Conservation (phyloP, 2,888 invertebrate species). For the Acanthosepion pharaonis region DNA sequence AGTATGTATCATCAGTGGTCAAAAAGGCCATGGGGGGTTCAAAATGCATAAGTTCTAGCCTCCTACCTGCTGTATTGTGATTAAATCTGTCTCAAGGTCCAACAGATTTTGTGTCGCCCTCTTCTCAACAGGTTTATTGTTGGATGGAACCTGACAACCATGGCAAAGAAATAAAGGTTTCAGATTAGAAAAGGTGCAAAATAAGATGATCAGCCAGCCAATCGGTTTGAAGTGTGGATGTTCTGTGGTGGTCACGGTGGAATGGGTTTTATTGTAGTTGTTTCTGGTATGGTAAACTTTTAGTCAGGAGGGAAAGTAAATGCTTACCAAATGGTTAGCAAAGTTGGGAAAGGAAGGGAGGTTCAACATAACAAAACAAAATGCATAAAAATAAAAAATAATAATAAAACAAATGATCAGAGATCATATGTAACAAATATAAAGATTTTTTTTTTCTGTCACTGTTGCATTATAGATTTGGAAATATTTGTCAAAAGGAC, state of each 20-base stretch:
- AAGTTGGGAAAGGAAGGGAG: not conserved
- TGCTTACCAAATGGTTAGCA: not conserved
- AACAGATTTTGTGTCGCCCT: slow-evolving; percentile 60
- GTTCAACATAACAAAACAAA: not conserved
- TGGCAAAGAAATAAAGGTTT: slow-evolving; percentile 39
- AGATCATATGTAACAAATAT: not conserved
- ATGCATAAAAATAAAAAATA: not conserved
- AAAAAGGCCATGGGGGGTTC: not conserved
- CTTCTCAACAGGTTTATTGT: slow-evolving; percentile 55
- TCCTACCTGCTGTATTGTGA: slow-evolving; percentile 61
- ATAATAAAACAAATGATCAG: not conserved
- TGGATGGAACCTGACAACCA: slow-evolving; percentile 58
- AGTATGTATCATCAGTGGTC: not conserved
- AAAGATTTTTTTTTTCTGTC: too few relatives aligned
- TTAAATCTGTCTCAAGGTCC: slow-evolving; percentile 65
- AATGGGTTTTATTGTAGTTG: not conserved
- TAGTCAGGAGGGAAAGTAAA: not conserved
- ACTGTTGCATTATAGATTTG: too few relatives aligned
- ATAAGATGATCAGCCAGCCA: not conserved
- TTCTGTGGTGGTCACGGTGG: not conserved
- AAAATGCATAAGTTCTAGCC: not conserved
- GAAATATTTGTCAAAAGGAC: too few relatives aligned
- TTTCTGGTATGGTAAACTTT: not conserved
- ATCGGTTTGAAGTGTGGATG: not conserved
- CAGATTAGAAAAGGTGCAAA: not conserved